A percentile compares a stretch with the other conserved stretches of the same genome.
phyloP scores from a whole-genome alignment of 2,113 vertebrate genomes.

The Phyllopteryx taeniolatus region DNA sequence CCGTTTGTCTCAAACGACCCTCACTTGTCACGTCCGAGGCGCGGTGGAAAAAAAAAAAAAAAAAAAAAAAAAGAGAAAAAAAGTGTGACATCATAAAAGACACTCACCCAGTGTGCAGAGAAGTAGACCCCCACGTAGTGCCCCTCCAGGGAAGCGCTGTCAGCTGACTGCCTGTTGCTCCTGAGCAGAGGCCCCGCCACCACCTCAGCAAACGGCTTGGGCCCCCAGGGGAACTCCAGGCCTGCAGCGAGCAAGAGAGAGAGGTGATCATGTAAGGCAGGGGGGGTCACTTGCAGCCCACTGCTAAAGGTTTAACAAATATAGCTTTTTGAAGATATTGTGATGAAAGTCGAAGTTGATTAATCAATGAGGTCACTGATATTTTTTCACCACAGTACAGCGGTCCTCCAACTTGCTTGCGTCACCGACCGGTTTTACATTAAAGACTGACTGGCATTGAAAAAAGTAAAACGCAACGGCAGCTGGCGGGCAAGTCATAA shows the following conservation, averaged over 20 bases:
- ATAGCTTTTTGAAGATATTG: too few species aligned
- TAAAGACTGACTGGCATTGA: too few species aligned
- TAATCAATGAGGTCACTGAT: too few species aligned
- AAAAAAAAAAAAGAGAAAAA: conserved; percentile 19
- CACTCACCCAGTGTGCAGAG: conserved; percentile 97
- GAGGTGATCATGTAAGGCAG: background rate
- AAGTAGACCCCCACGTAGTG: conserved; percentile 94
- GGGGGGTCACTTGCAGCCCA: background rate
- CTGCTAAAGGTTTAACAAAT: too few species aligned
- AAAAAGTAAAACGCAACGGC: too few species aligned
- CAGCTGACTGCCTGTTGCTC: conserved; percentile 85
- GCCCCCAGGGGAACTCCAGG: conserved; percentile 98
- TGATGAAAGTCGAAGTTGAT: too few species aligned
- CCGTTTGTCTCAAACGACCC: conserved; percentile 12
- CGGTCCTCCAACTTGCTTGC: too few species aligned
- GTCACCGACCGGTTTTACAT: too few species aligned
- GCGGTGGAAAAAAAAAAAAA: too few species aligned
- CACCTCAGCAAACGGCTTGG: conserved; percentile 96
- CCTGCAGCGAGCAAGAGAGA: conserved; percentile 67
- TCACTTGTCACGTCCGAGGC: conserved; percentile 22
- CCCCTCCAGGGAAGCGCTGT: conserved; percentile 88
- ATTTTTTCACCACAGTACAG: too few species aligned
- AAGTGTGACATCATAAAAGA: conserved; percentile 26
- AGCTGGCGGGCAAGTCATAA: too few species aligned
- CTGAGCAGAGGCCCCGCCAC: conserved; percentile 89